Conservation (phyloP, 2,888 invertebrate species). For the Ferdinandea cuprea region DNA sequence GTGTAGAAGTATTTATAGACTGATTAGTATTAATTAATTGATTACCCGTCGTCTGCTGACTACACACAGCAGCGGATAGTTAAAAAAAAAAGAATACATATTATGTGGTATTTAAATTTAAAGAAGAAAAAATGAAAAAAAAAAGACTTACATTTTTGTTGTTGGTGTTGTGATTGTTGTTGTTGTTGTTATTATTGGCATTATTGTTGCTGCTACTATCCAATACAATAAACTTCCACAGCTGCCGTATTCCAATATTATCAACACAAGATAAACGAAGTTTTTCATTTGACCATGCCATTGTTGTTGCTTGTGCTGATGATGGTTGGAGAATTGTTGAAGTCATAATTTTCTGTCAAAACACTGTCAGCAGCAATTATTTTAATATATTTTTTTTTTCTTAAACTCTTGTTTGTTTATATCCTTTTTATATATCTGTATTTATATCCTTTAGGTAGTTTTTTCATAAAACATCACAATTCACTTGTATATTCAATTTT, state of each 20-base stretch:
- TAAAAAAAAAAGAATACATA: too few species aligned
- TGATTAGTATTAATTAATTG: slow-evolving; percentile 18
- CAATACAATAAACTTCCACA: slow-evolving; percentile 83
- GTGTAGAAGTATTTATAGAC: slow-evolving; percentile 6
- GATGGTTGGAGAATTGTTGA: slow-evolving; percentile 81
- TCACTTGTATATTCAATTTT: slow-evolving; percentile 26
- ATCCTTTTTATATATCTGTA: slow-evolving; percentile 22
- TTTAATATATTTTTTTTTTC: slow-evolving; percentile 17
- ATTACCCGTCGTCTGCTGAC: background rate
- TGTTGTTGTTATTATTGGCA: slow-evolving; percentile 45
- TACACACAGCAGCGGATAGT: too few species aligned
- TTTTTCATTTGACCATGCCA: slow-evolving; percentile 83
- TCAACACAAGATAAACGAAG: slow-evolving; percentile 82
- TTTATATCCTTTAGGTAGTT: slow-evolving; percentile 1
- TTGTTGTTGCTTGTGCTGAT: slow-evolving; percentile 76
- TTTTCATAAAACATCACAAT: slow-evolving; percentile 17
- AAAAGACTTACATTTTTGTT: slow-evolving; percentile 67
- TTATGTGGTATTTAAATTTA: too few species aligned
- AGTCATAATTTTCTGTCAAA: slow-evolving; percentile 81
- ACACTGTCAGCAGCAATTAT: slow-evolving; percentile 42
- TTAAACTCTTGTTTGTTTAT: slow-evolving; percentile 31
- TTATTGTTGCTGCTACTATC: slow-evolving; percentile 77
- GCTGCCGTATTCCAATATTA: slow-evolving; percentile 82
- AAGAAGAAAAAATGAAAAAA: too few species aligned
- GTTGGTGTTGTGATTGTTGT: slow-evolving; percentile 32